Evolutionary conservation across 2,797 vertebrate species (phyloP), one percentile per base, ranked within the genome.

Genomic region (Tragelaphus oryx): DNA sequence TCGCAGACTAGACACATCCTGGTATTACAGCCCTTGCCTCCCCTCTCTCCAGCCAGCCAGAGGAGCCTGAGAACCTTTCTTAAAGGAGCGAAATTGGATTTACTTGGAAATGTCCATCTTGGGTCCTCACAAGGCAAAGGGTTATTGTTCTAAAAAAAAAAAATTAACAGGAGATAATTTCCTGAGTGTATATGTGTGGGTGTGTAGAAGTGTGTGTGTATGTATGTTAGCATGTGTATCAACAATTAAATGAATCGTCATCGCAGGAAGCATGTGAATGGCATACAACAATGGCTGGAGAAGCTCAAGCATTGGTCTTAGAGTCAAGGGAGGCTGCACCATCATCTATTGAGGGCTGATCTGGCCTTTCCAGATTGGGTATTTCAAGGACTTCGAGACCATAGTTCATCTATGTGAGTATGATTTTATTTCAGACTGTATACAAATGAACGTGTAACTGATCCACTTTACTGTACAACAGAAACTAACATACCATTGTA

Each of bases 371-470:
- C 46, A 52, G 54, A 83, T 46, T 82, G 89, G 41, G 37, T 44
- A 46, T 52, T 60, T 52, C 76, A 60, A 87, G 46, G 46, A 14
- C 26, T 6, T 46, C 5, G 62, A 95, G 87, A 74, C 37, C 22
- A 33, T 16, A n/a, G 44, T 74, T 81, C 48, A 71, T 60, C 20
- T 26, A 6, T 80, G 13, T 28, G 79, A 76, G 8, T 65, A 59
- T 81, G 33, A 84, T 84, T 94, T 89, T 20, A 92, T 18, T 93
- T 83, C 52, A 93, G 84, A 90, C 26, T 50, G 33, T 87, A 68
- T 76, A 57, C 41, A 92, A 97, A 78, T 57, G 24, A 48, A 26
- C 33, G 0, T 68, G 18, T 71, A 37, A 24, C 68, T 71, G 68
- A 71, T 71, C 22, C 68, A 24, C 68, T 71, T 71, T 7, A 41